These are phyloP conservation scores for Megathymus violae DNA, from an alignment of 1,140 invertebrate species.

Conservation along the genomic window DNA sequence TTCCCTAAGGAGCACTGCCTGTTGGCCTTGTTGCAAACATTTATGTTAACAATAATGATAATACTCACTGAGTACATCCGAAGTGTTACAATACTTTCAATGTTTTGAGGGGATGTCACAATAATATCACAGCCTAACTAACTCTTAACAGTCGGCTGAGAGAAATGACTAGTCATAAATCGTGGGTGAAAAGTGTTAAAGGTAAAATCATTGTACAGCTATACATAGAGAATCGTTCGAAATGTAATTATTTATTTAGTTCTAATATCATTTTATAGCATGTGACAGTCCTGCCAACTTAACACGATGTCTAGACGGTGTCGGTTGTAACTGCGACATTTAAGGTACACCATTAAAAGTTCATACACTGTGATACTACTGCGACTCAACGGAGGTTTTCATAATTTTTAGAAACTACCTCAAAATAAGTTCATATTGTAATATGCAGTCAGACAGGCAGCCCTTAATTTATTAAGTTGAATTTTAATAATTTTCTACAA, in stretches of 20 bases:
- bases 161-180: too few species aligned
- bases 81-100: not conserved
- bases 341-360: too few species aligned
- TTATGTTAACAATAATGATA: constrained; percentile 17
- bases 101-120: not conserved
- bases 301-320: too few species aligned
- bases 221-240: too few species aligned
- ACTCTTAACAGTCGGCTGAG: not conserved
- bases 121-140: not conserved
- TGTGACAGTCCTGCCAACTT: too few species aligned
- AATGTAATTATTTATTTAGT: too few species aligned
- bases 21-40: constrained; percentile 9
- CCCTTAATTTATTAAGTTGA: constrained; percentile 6
- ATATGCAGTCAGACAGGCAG: constrained; percentile 35
- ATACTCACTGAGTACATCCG: constrained; percentile 1
- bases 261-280: too few species aligned
- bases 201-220: too few species aligned
- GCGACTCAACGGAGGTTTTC: constrained; percentile 11
- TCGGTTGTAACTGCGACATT: too few species aligned
- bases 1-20: constrained; percentile 23
- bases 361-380: constrained; percentile 8
- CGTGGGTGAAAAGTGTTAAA: too few species aligned
- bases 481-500: constrained; percentile 1
- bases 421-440: constrained; percentile 28
- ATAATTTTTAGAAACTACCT: constrained; percentile 23